Conservation (phyloP, 2,888 invertebrate genomes). For the Tipula confusa region DNA sequence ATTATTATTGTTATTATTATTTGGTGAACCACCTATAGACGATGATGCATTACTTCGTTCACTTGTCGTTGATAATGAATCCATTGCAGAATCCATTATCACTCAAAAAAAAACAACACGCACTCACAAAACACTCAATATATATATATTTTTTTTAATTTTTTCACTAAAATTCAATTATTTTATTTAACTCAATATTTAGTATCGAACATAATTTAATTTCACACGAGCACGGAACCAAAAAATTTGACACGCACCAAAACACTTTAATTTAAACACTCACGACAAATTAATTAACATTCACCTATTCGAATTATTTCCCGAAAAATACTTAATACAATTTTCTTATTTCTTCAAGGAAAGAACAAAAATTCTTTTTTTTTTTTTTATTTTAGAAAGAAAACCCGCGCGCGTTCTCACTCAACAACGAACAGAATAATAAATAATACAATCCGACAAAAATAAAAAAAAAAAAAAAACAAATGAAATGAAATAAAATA, state of each 20-base stretch:
- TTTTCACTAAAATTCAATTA: not conserved
- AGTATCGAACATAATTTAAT: constrained; percentile 25
- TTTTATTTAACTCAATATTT: not conserved
- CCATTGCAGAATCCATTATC: constrained; percentile 56
- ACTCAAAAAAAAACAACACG: constrained; percentile 13
- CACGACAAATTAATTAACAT: constrained; percentile 21
- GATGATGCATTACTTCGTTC: constrained; percentile 56
- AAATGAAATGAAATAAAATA: constrained; percentile 29
- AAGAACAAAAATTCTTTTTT: not conserved
- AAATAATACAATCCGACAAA: constrained; percentile 28
- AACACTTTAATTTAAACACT: not conserved
- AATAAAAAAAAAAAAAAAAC: constrained; percentile 20
- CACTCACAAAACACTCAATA: not conserved
- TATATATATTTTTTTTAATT: not conserved
- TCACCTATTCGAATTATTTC: not conserved
- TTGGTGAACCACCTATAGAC: constrained; percentile 39
- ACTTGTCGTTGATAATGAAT: constrained; percentile 54
- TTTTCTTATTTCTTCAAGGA: constrained; percentile 12
- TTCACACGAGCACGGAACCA: constrained; percentile 7
- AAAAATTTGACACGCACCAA: not conserved
- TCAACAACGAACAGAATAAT: constrained; percentile 30
- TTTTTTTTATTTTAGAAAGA: not conserved
- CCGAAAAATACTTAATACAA: constrained; percentile 14
- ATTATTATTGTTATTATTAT: constrained; percentile 48
- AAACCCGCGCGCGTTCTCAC: constrained; percentile 29